Evolutionary conservation across 2,888 invertebrate species (phyloP), one percentile per base, ranked within the genome.

Genomic region (Thera obeliscata): DNA sequence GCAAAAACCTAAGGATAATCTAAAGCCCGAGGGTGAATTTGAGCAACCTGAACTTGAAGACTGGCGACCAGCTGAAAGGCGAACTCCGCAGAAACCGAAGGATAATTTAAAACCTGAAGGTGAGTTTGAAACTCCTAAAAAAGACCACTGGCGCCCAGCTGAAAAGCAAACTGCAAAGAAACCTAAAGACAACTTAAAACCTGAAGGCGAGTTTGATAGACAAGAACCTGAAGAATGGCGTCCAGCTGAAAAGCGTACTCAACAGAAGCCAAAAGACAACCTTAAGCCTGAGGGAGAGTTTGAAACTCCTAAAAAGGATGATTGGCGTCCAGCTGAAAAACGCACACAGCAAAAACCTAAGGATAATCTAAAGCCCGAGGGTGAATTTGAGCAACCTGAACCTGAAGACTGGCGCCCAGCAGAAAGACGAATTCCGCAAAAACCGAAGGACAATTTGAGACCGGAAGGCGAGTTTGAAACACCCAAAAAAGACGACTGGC

Each of bases 361-460:
- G 74, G 96, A 91, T 70, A 95, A 95, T 73, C 77, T 95, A 0
- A 90, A 86, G 66, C 90, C 94, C 0, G 95, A 95, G 82, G 95
- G 95, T 0, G 93, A 94, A 0, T 95, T 95, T 74, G 87, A 94
- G 61, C 79, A 85, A 7, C 94, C 94, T 0, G 87, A 87, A 5
- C 89, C 87, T 1, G 86, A 90, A 2, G 72, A 91, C 84, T 92
- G 85, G 80, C 77, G 78, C 0, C 92, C 94, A 1, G 94, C 89
- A 2, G 94, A 93, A 61, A 74, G 72, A 61, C 87, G 82, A 78
- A 81, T 81, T 2, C 83, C 82, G 50, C 89, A 81, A 6, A 90
- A 84, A 69, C 92, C 89, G 0, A 77, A 85, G 1, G 95, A 95
- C 71, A 95, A 95, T 55, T 59, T 83, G 0, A 73, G 55, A 38